Evolutionary conservation across 1,140 invertebrate genomes (phyloP).

Genomic region (Sesamia nonagrioides): DNA sequence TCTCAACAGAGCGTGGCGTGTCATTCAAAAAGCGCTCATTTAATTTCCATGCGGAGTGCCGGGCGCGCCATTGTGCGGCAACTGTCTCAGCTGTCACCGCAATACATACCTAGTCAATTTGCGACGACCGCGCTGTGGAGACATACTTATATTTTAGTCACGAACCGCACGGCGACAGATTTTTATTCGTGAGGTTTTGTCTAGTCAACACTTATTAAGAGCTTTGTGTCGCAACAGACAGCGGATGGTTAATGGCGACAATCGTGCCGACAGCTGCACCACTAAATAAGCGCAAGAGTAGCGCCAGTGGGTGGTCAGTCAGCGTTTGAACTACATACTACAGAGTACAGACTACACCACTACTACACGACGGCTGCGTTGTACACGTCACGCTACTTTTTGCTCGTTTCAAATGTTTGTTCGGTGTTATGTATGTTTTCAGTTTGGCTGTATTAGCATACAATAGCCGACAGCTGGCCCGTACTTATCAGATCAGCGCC

Average conservation of each 20-base stretch:
- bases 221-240: not conserved
- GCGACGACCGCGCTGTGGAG: not conserved
- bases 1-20: not conserved
- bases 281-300: not conserved
- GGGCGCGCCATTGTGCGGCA: not conserved
- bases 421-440: constrained; percentile 29
- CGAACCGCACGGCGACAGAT: not conserved
- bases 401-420: constrained; percentile 21
- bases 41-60: constrained; percentile 17
- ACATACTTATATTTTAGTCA: not conserved
- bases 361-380: constrained; percentile 4
- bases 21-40: constrained; percentile 15
- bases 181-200: not conserved
- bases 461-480: constrained; percentile 59
- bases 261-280: not conserved
- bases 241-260: not conserved
- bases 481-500: constrained; percentile 44
- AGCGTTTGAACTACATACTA: not conserved
- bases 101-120: constrained; percentile 14
- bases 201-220: constrained; percentile 1
- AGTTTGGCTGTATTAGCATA: constrained; percentile 59
- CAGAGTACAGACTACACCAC: not conserved
- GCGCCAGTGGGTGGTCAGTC: not conserved
- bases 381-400: constrained; percentile 33
- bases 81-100: constrained; percentile 10